Evolutionary conservation across 2,888 invertebrate genomes (phyloP), one percentile per base, ranked within the genome.

Genomic region (Lepidonotus clava): DNA sequence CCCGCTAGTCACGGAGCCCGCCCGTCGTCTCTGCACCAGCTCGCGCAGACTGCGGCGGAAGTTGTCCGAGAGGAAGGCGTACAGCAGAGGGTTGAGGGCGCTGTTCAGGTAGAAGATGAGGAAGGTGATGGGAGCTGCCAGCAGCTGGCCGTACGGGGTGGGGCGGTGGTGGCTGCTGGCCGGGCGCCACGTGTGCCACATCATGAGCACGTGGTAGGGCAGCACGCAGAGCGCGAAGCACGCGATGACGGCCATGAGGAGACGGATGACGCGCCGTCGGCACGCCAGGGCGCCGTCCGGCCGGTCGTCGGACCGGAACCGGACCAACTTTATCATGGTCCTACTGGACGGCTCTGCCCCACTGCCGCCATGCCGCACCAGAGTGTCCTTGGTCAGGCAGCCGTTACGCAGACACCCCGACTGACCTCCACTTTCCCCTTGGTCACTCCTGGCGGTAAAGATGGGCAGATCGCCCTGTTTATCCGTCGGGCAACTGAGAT

Each of bases 61-160:
- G 92, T 97, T 97, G 88, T 96, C 96, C 1, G 96, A 96, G 85
- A 98, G 95, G 93, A 98, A 97, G 2, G 98, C 98, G 94, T 98
- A 98, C 11, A 98, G 95, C 84, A 98, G 95, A 0, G 98, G 98
- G 95, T 98, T 98, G 89, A 98, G 96, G 80, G 97, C 98, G 28
- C 97, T 98, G 95, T 98, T 98, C 94, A 97, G 96, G 94, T 98
- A 98, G 67, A 98, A 96, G 90, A 97, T 96, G 88, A 98, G 96
- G 94, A 97, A 98, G 36, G 97, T 97, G 88, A 97, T 95, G 0
- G 98, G 97, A 14, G 97, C 97, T 88, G 97, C 95, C n/a, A 91
- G 76, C 24, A 71, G 41, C 51, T 71, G 67, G 14, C 77, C 36
- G 18, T 38, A 53, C 6, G 40, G 2, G 1, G 51, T 32, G 0